These are phyloP conservation scores for Podabrus alpinus DNA, from an alignment of 2,888 invertebrate species.

Conservation along the genomic window DNA sequence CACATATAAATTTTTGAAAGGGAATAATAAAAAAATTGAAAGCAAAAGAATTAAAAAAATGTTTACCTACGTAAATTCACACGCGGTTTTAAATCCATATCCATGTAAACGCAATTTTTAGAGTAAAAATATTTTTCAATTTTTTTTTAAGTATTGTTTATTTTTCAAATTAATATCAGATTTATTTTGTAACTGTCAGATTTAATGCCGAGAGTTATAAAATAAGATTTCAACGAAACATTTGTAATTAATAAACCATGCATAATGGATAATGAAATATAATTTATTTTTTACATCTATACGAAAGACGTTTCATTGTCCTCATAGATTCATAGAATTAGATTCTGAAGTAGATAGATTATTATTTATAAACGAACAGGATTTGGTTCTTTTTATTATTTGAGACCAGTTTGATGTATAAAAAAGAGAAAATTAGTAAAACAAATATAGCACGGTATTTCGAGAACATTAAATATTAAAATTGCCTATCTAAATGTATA, in stretches of 20 bases:
- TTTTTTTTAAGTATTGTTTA: too few relatives aligned
- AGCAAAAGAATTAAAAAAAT: background rate
- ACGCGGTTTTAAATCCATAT: background rate
- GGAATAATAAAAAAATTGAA: background rate
- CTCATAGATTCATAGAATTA: background rate
- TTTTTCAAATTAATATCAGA: background rate
- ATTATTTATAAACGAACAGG: background rate
- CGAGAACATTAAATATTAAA: constrained; percentile 29
- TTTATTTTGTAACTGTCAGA: background rate
- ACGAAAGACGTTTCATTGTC: background rate
- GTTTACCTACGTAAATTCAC: background rate
- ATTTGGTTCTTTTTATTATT: background rate
- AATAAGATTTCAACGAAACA: background rate
- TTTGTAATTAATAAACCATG: background rate
- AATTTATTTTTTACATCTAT: background rate
- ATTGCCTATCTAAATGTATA: constrained; percentile 10
- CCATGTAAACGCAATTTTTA: too few relatives aligned
- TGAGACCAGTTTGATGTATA: background rate
- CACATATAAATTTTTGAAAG: background rate
- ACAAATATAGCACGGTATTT: constrained; percentile 40
- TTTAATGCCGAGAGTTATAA: background rate
- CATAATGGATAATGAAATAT: background rate
- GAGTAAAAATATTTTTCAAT: too few relatives aligned
- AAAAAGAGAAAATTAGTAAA: constrained; percentile 36
- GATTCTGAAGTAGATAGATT: background rate